Evolutionary conservation across 1,140 invertebrate genomes (phyloP), one percentile per base, ranked within the genome.

Genomic region (Drosophila ercepeae): DNA sequence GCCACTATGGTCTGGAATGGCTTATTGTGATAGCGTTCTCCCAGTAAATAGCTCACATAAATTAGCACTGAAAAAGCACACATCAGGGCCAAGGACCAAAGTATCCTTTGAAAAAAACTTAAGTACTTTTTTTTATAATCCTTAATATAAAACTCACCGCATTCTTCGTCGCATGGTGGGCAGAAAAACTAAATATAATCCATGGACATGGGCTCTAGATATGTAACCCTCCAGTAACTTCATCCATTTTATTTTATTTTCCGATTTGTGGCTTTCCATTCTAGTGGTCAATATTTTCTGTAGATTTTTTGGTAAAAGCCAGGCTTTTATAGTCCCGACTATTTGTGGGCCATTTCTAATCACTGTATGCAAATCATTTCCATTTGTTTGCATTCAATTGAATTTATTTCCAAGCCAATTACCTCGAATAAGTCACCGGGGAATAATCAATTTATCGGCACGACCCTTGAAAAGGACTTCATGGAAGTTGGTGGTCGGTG

Each of bases 1-100:
- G 76, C 75, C 4, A 91, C 53, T 0, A 79, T 57, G 0, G 90
- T 91, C 21, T 82, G 49, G 8, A 91, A 79, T 29, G 75, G 78
- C 16, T 75, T 67, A 9, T 55, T 65, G 8, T 75, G 54, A 39
- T 71, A 77, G 0, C 83, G 77, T 16, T 75, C 49, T 0, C 39
- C 73, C 23, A 90, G 8, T 19, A 81, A n/a, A 48, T 75, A 72
- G 4, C 54, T 70, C 2, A 90, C 59, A 36, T 71, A 78, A 14
- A 89, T 65, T 9, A 75, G 75, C 18, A 82, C 65, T 6, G 19
- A 41, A n/a, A 58, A 39, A 13, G 77, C 77, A 16, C 29, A 44
- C 5, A 74, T 19, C 21, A 83, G 8, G 0, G 69, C 75, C 1
- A 89, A 21, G 3, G 54, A 34, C 49, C 76, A 89, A n/a, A 89